Evolutionary conservation across 2,797 vertebrate species (phyloP).

Genomic region (Xerus rutilus): DNA sequence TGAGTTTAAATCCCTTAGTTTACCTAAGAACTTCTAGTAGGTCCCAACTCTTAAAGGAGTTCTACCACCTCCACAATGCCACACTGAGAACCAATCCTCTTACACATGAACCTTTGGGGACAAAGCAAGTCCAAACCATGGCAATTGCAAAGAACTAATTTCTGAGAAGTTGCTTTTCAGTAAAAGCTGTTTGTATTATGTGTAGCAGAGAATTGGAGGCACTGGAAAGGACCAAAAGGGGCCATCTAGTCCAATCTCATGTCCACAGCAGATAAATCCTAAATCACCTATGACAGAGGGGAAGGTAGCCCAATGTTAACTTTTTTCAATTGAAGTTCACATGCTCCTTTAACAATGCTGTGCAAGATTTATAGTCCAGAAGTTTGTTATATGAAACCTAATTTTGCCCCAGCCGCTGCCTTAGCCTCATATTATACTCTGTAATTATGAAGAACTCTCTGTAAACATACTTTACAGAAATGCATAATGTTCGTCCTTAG

Average conservation of each 20-base stretch:
- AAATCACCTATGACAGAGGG: background rate
- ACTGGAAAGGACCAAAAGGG: background rate
- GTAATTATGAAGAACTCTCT: background rate
- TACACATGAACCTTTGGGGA: no score
- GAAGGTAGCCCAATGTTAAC: background rate
- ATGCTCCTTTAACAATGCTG: background rate
- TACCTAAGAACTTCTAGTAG: no score
- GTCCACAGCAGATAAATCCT: background rate
- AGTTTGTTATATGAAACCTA: background rate
- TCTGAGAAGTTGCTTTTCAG: slow-evolving; percentile 73
- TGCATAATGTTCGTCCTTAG: background rate
- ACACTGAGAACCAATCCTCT: background rate
- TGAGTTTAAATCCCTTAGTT: no score
- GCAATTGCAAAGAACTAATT: slow-evolving; percentile 72
- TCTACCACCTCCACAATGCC: background rate
- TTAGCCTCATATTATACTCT: background rate
- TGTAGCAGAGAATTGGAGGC: background rate
- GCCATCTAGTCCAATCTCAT: background rate
- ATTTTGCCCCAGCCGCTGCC: background rate
- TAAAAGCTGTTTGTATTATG: slow-evolving; percentile 77
- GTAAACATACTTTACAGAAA: background rate
- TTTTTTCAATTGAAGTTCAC: background rate
- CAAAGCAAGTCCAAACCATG: background rate
- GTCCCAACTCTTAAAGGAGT: background rate
- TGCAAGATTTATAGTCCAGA: background rate